Evolutionary conservation across 2,888 invertebrate genomes (phyloP).

Genomic region (Empis livida): DNA sequence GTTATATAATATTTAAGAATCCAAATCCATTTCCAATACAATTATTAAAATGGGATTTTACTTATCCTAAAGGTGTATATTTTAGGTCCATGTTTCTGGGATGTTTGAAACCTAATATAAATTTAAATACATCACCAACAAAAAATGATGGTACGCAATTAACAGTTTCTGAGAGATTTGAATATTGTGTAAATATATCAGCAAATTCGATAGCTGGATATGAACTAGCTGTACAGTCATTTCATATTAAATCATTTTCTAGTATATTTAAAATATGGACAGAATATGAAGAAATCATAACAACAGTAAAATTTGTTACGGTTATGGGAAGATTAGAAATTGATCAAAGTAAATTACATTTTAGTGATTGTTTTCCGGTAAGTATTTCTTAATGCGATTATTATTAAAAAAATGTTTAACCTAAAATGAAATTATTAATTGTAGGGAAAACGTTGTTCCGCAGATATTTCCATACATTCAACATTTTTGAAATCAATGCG

Average conservation of each 20-base stretch:
- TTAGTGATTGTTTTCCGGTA: constrained; percentile 72
- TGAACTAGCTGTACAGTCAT: constrained; percentile 53
- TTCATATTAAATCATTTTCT: constrained; percentile 50
- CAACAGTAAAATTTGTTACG: constrained; percentile 63
- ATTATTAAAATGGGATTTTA: constrained; percentile 28
- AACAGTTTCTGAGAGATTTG: constrained; percentile 11
- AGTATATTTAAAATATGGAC: constrained; percentile 63
- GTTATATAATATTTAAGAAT: constrained; percentile 28
- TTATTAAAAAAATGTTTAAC: not conserved
- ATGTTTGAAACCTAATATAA: constrained; percentile 26
- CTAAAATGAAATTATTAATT: constrained; percentile 7
- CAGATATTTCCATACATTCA: constrained; percentile 67
- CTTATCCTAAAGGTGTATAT: constrained; percentile 25
- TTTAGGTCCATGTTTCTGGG: constrained; percentile 41
- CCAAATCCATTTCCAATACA: constrained; percentile 30
- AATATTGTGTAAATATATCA: constrained; percentile 20
- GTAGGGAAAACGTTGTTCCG: constrained; percentile 63
- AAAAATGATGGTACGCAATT: constrained; percentile 10
- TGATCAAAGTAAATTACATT: constrained; percentile 51
- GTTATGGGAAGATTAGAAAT: constrained; percentile 60
- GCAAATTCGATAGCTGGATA: constrained; percentile 37
- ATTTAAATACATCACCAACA: constrained; percentile 1
- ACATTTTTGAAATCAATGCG: constrained; percentile 70
- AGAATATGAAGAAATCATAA: constrained; percentile 50
- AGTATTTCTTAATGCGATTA: constrained; percentile 26